Percentiles rank a stretch among this genome's conserved stretches.
These are phyloP conservation scores for Morus bassanus DNA, from an alignment of 2,797 vertebrate genomes.

Conservation along the genomic window DNA sequence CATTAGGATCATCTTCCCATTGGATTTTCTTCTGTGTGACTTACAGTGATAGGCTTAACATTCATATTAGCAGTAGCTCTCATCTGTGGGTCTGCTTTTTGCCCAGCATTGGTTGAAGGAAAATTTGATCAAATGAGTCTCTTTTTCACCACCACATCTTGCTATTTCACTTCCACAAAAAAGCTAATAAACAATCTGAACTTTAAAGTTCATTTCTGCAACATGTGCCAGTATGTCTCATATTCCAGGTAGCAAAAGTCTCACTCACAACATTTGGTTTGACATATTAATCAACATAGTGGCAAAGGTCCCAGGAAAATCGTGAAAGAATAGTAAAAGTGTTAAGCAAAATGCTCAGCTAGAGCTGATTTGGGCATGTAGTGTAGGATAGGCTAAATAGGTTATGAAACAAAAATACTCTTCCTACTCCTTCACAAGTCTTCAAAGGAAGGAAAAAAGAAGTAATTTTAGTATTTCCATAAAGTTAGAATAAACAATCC, in stretches of 20 bases:
- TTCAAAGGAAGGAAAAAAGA: not conserved
- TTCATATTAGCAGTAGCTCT: constrained; percentile 40
- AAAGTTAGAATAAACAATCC: not conserved
- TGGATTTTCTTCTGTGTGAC: constrained; percentile 51
- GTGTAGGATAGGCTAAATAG: not conserved
- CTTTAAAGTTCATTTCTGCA: constrained; percentile 51
- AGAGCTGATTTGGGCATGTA: not conserved
- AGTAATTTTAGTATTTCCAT: not conserved
- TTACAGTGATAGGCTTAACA: constrained; percentile 41
- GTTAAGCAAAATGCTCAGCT: constrained; percentile 31
- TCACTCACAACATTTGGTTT: constrained; percentile 51
- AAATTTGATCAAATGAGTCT: constrained; percentile 41
- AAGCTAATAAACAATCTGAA: constrained; percentile 11
- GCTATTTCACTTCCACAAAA: constrained; percentile 12
- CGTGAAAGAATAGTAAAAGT: constrained; percentile 6
- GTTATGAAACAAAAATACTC: not conserved
- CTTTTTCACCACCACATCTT: not conserved
- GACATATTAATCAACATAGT: constrained; percentile 40
- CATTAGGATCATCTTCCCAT: constrained; percentile 58
- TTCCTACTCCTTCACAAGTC: not conserved
- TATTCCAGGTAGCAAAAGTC: not conserved
- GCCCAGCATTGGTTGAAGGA: constrained; percentile 17
- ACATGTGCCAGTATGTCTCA: constrained; percentile 18
- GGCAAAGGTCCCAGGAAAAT: constrained; percentile 42
- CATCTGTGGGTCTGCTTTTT: constrained; percentile 29